Conservation (phyloP, 2,797 vertebrate species). For the Peromyscus aztecus region DNA sequence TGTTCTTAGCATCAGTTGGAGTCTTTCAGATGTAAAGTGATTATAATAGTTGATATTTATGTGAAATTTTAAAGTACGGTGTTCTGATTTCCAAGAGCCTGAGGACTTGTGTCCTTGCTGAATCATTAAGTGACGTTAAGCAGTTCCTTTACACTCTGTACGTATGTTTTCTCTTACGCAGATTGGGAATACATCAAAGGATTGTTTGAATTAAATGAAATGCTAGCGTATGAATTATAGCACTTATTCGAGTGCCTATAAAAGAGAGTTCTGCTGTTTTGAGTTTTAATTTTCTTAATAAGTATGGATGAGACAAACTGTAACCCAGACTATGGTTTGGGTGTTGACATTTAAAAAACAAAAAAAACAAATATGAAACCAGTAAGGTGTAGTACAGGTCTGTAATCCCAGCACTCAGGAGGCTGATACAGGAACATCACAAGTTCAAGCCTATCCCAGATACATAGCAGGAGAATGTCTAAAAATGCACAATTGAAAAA, state of each 20-base stretch:
- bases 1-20: not conserved
- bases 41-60: not conserved
- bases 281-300: slow-evolving; percentile 26
- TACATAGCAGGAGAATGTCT: not conserved
- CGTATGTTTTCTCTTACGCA: not conserved
- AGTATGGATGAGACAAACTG: slow-evolving; percentile 18
- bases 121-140: not conserved
- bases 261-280: not conserved
- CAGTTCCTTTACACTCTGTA: slow-evolving; percentile 11
- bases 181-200: not conserved
- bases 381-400: not conserved
- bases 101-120: not conserved
- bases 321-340: not conserved
- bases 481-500: not conserved
- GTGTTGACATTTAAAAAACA: not conserved
- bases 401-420: not conserved
- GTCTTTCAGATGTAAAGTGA: not conserved
- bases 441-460: not conserved
- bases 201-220: not conserved
- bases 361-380: not conserved
- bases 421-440: not conserved
- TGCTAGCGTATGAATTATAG: not conserved
- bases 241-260: not conserved
- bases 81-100: not conserved
- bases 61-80: not conserved